Evolutionary conservation across 2,113 vertebrate species (phyloP), one percentile per base, ranked within the genome.

Genomic region (Zosterops japonicus): DNA sequence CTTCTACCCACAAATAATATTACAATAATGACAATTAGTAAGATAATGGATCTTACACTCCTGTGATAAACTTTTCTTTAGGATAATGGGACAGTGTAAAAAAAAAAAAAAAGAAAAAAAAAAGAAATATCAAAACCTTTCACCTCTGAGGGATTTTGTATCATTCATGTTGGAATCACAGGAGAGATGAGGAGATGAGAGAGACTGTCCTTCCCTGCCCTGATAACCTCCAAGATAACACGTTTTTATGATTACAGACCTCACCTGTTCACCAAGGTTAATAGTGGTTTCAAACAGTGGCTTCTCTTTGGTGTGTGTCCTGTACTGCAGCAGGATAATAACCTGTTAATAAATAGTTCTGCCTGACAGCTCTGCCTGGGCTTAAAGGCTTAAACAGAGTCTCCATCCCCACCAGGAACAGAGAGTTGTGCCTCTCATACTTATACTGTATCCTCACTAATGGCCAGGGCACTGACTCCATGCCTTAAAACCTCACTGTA

Each of bases 211-310:
- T 83, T 87, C 47, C 28, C 44, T 80, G 44, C 56, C 79, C 77
- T 20, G 29, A 24, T 65, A 46, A 57, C 81, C 49, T 95, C 56
- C 23, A 6, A 82, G 65, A 47, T 47, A 65, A 63, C 60, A 60
- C 6, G 0, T 78, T 65, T 90, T 83, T 84, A 31, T 91, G 82
- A 74, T 70, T 52, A 63, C 44, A 57, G 42, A 82, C 20, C 70
- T 93, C 82, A 74, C 69, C 84, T 74, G 60, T 56, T 88, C 63
- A 81, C 68, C 72, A 52, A 20, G 74, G 84, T 93, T 94, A 88
- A 91, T 27, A 61, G 57, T 74, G 69, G 44, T 79, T 76, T 56
- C 49, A 79, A 90, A 33, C 29, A 61, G 42, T 15, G 41, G 11
- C 42, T 91, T 71, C 44, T 67, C 49, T 87, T 78, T 70, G 63